phyloP scores from a whole-genome alignment of 2,888 invertebrate genomes.

The Euplagia quadripunctaria region DNA sequence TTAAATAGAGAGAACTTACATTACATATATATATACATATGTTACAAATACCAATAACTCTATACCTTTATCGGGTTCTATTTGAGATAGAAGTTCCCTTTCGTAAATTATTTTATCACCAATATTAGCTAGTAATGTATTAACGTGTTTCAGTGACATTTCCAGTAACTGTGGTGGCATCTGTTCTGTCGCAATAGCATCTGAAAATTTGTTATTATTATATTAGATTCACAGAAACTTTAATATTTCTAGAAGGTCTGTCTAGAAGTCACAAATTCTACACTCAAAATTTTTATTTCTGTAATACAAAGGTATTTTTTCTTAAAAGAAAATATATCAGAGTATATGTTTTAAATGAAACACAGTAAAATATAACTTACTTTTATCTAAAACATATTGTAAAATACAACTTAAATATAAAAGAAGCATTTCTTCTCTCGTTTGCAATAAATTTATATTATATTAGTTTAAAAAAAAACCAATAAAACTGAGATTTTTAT shows the following conservation, averaged over 20 bases:
- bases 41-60: not conserved
- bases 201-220: not conserved
- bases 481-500: not conserved
- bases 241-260: no score
- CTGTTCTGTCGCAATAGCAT: not conserved
- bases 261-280: no score
- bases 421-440: not conserved
- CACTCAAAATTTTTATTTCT: no score
- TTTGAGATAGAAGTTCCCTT: slow-evolving; percentile 4
- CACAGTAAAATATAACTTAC: not conserved
- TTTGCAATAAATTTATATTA: not conserved
- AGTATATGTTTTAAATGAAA: no score
- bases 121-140: slow-evolving; percentile 7
- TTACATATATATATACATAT: not conserved
- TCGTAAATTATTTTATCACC: not conserved
- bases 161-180: slow-evolving; percentile 6
- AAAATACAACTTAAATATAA: not conserved
- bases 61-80: not conserved
- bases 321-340: no score
- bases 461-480: not conserved
- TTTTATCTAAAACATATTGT: not conserved
- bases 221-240: not conserved
- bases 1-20: no score
- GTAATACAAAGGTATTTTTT: no score
- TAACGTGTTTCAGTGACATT: slow-evolving; percentile 1